These are phyloP conservation scores for Diplolepis rosae DNA, from an alignment of 2,888 invertebrate genomes.

Conservation along the genomic window DNA sequence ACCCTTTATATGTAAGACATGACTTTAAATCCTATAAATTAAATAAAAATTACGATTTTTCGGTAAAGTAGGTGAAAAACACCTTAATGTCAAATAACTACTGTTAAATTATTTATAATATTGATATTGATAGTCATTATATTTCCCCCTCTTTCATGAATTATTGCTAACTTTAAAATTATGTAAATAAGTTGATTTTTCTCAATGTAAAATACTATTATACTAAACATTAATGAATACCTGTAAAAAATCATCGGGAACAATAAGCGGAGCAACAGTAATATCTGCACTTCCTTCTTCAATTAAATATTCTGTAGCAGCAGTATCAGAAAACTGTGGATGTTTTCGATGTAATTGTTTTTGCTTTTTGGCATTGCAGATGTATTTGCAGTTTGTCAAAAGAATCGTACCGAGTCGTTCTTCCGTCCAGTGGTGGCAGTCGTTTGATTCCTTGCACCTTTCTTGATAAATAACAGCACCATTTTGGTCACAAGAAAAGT, in stretches of 20 bases:
- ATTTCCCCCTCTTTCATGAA: too few species aligned
- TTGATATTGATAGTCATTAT: too few species aligned
- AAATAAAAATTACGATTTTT: too few species aligned
- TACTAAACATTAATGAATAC: too few species aligned
- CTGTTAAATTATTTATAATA: too few species aligned
- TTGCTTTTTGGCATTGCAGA: slow-evolving; percentile 74
- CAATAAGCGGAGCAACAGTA: slow-evolving; percentile 59
- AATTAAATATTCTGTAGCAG: slow-evolving; percentile 35
- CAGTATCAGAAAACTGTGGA: neutral
- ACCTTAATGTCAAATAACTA: too few species aligned
- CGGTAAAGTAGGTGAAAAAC: too few species aligned
- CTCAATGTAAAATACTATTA: too few species aligned
- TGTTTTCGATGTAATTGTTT: slow-evolving; percentile 36
- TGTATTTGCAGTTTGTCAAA: slow-evolving; percentile 82
- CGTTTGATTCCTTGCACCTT: slow-evolving; percentile 80
- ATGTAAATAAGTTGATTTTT: neutral
- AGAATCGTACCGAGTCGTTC: slow-evolving; percentile 79
- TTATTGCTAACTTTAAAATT: neutral
- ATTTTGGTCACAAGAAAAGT: slow-evolving; percentile 82
- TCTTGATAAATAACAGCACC: slow-evolving; percentile 85
- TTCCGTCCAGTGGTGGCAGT: slow-evolving; percentile 81
- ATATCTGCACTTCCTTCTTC: slow-evolving; percentile 66
- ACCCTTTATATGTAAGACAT: too few species aligned
- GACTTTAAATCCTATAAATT: too few species aligned
- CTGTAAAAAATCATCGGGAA: slow-evolving; percentile 28